These are phyloP conservation scores for Papilio polyxenes DNA, from an alignment of 1,140 invertebrate genomes.

Conservation along the genomic window DNA sequence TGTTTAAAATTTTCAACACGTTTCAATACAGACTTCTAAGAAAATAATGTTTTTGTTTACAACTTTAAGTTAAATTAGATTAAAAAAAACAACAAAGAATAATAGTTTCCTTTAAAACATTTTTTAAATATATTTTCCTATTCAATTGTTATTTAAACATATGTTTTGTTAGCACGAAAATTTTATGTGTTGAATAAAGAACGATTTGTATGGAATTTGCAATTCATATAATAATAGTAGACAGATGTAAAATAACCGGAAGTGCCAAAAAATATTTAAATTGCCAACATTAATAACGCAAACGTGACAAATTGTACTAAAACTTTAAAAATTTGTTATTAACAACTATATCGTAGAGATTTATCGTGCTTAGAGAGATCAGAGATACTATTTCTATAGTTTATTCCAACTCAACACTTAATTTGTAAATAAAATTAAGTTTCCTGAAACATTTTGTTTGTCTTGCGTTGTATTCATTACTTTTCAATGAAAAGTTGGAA, in stretches of 20 bases:
- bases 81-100: not conserved
- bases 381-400: not conserved
- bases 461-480: no score
- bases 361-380: not conserved
- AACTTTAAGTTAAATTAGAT: not conserved
- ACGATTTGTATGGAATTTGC: not conserved
- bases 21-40: not conserved
- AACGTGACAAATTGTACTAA: not conserved
- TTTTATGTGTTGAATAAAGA: not conserved
- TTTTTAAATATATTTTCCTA: not conserved
- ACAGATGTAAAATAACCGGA: not conserved
- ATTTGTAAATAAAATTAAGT: no score
- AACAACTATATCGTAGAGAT: not conserved
- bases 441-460: no score
- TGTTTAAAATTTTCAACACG: not conserved
- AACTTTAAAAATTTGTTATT: not conserved
- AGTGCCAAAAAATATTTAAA: not conserved
- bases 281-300: not conserved
- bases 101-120: not conserved
- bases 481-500: no score
- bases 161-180: not conserved
- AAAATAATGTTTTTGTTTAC: not conserved
- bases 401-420: no score
- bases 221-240: not conserved
- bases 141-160: not conserved